Evolutionary conservation across 2,888 invertebrate species (phyloP), one percentile per base, ranked within the genome.

Genomic region (Mantis religiosa): DNA sequence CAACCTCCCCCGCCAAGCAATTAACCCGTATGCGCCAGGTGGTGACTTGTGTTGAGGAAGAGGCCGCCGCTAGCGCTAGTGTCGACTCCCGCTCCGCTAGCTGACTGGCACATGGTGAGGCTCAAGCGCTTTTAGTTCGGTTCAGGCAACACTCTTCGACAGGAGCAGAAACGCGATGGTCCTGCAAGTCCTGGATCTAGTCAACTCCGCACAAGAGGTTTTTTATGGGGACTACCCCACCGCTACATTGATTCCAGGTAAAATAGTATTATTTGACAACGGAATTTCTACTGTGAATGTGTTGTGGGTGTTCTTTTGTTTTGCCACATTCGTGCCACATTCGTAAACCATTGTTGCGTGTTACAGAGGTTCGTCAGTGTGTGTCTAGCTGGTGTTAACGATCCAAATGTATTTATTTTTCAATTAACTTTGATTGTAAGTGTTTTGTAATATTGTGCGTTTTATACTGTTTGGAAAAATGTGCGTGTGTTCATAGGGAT

Each of bases 101-200:
- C 30, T 87, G 47, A 71, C 30, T 27, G 14, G 87, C 81, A n/a
- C 82, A 34, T 71, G 54, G 54, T 41, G 41, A n/a, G 27, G 54
- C 41, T 15, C 82, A n/a, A 81, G 41, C 82, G 83, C 88, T 27
- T 81, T 54, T 89, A 89, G 90, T 89, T 83, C 47, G 28, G 82
- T 71, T 71, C 54, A 71, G 54, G 54, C 54, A 71, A 71, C 34
- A 34, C 41, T 41, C 41, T 41, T 41, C 41, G 41, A 41, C 41
- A 41, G 12, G 20, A 20, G 12, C 30, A 81, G 28, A 93, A 95
- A 95, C 93, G 94, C 94, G 93, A 96, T 96, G 96, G 96, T 96
- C 93, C 95, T 96, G 92, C 96, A 96, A 93, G 96, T 96, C 95
- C 94, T 96, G 92, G 95, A 95, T 93, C 94, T 94, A 91, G 94